phyloP scores from a whole-genome alignment of 2,113 vertebrate genomes.

The Sorex fumeus region DNA sequence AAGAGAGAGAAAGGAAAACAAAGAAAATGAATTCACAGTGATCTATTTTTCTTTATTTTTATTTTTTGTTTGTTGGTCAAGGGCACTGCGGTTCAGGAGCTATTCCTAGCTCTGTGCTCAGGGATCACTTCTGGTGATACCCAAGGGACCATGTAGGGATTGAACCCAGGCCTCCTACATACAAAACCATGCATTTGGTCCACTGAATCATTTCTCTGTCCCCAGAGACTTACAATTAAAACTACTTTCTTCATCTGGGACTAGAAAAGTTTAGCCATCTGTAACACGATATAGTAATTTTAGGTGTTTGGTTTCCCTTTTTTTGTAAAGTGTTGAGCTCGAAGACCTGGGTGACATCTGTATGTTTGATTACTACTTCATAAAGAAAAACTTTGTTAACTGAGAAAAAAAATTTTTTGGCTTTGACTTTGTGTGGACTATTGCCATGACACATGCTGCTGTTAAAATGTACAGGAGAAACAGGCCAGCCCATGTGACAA shows the following conservation, averaged over 20 bases:
- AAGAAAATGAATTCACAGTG: no score
- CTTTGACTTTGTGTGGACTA: conserved; percentile 83
- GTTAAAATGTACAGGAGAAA: conserved; percentile 84
- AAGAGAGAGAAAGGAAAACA: neutral
- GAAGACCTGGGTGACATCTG: conserved; percentile 57
- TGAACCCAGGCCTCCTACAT: no score
- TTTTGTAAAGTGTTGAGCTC: conserved; percentile 35
- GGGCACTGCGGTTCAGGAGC: no score
- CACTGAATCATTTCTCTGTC: no score
- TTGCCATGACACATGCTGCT: conserved; percentile 80
- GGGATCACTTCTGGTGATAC: no score
- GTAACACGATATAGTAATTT: neutral
- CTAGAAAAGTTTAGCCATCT: neutral
- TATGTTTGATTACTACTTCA: conserved; percentile 68
- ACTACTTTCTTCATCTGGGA: conserved; percentile 55
- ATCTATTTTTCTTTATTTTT: no score
- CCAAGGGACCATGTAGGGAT: no score
- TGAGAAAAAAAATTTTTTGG: conserved; percentile 82
- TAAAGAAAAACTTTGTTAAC: conserved; percentile 76
- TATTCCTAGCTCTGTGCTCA: no score
- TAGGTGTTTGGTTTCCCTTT: neutral
- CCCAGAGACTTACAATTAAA: no score
- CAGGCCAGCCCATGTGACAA: conserved; percentile 13
- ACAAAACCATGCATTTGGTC: no score
- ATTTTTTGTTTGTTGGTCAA: no score